Percentiles rank a stretch among this genome's conserved stretches.
Conservation (phyloP, 2,113 vertebrate genomes). For the Toxotes jaculatrix region DNA sequence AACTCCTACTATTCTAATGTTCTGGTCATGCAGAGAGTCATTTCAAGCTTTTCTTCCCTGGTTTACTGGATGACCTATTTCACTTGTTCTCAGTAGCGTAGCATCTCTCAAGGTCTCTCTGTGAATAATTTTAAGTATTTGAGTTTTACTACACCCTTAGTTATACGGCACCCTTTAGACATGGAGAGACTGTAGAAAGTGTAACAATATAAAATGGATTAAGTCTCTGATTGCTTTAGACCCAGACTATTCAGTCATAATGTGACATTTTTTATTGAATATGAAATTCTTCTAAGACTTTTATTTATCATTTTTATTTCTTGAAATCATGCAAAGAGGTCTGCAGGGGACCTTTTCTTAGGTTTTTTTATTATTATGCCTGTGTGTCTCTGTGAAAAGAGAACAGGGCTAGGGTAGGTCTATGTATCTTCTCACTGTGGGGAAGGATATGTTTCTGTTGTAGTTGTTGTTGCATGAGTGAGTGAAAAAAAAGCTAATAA, state of each 20-base stretch:
- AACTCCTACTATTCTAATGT: background rate
- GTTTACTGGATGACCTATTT: constrained; percentile 8
- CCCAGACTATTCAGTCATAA: background rate
- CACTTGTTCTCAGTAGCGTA: background rate
- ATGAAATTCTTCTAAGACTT: constrained; percentile 15
- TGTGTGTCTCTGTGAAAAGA: too few relatives aligned
- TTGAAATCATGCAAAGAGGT: constrained; percentile 15
- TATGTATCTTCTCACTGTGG: background rate
- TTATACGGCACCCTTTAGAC: constrained; percentile 5
- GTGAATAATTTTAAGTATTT: constrained; percentile 4
- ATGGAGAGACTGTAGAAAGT: background rate
- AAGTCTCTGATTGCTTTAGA: background rate
- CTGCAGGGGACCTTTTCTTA: background rate
- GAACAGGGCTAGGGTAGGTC: too few relatives aligned
- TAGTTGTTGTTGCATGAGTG: background rate
- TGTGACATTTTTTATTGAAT: background rate
- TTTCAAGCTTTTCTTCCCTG: background rate
- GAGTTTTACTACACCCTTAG: background rate
- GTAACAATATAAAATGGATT: background rate
- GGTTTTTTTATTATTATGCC: background rate
- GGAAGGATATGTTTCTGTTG: background rate
- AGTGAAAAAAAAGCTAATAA: too few relatives aligned
- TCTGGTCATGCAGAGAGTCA: constrained; percentile 1
- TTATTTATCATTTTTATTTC: constrained; percentile 7
- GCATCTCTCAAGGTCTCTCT: background rate